These are phyloP conservation scores for Trachelus stipa DNA, from an alignment of 2,888 invertebrate genomes.

Conservation along the genomic window DNA sequence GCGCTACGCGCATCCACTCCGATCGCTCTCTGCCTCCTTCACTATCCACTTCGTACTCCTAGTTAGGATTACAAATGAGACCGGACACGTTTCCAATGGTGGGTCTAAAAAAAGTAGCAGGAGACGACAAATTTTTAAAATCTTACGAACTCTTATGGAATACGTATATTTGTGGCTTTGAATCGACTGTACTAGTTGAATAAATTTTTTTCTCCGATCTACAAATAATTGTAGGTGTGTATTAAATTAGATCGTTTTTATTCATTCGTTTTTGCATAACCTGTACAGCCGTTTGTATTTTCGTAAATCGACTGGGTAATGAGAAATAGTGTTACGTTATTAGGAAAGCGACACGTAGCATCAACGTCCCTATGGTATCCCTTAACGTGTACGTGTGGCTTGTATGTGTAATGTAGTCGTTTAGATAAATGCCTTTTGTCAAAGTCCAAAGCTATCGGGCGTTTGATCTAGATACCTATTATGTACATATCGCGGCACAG, in stretches of 20 bases:
- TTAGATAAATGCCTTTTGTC: conserved; percentile 10
- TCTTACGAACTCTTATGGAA: not conserved
- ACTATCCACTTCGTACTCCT: conserved; percentile 29
- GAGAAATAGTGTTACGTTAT: not conserved
- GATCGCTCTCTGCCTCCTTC: conserved; percentile 15
- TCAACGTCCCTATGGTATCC: not conserved
- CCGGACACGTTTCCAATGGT: conserved; percentile 6
- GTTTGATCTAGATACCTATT: conserved; percentile 9
- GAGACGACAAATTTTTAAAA: not conserved
- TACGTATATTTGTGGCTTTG: not conserved
- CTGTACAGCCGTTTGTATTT: not conserved
- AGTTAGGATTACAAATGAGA: conserved; percentile 51
- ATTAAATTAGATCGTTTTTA: not conserved
- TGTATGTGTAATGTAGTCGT: not conserved
- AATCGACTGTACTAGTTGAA: not conserved
- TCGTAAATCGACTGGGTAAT: not conserved
- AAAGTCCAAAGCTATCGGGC: conserved; percentile 1
- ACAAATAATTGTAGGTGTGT: not conserved
- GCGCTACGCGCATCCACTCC: conserved; percentile 8
- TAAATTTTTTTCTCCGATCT: not conserved
- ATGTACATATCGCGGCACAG: not conserved
- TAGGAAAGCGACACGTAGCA: conserved; percentile 1
- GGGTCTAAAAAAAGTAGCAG: not conserved
- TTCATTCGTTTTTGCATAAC: not conserved
- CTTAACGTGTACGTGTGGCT: not conserved